A percentile compares a stretch with the other conserved stretches of the same genome.
These are phyloP conservation scores for Narcine bancroftii DNA, from an alignment of 2,113 vertebrate genomes.

Conservation along the genomic window DNA sequence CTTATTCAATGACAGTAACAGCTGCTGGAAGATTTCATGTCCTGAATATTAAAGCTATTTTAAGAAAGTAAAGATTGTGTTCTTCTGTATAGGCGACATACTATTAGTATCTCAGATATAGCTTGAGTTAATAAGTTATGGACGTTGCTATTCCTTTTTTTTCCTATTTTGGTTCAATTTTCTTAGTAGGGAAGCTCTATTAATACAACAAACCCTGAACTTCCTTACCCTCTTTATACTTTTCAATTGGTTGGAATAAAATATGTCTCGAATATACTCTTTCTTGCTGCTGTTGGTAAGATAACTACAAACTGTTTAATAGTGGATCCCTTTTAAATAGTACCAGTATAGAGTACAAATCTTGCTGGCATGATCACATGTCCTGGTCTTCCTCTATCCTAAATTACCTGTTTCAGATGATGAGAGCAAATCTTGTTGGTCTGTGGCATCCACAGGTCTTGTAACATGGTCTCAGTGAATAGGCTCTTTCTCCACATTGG, in stretches of 20 bases:
- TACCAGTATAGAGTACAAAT: too few relatives aligned
- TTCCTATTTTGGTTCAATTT: background rate
- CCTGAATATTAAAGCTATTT: background rate
- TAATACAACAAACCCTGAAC: background rate
- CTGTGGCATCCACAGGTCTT: too few relatives aligned
- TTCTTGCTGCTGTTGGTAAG: background rate
- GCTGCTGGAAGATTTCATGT: background rate
- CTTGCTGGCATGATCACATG: too few relatives aligned
- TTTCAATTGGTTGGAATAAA: background rate
- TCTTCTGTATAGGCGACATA: background rate
- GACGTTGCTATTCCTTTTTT: too few relatives aligned
- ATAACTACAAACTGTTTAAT: background rate
- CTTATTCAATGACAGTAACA: background rate
- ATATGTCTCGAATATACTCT: background rate
- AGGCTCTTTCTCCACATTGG: too few relatives aligned
- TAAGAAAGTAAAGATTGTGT: conserved; percentile 1
- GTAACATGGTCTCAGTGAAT: too few relatives aligned
- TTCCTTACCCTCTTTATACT: background rate
- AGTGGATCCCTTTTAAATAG: background rate
- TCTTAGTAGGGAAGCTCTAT: background rate
- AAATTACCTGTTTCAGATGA: too few relatives aligned
- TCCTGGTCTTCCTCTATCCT: too few relatives aligned
- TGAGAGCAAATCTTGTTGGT: too few relatives aligned
- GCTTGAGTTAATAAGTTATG: background rate
- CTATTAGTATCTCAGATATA: background rate